Conservation (phyloP, 2,113 vertebrate genomes). For the Paradisaea rubra region DNA sequence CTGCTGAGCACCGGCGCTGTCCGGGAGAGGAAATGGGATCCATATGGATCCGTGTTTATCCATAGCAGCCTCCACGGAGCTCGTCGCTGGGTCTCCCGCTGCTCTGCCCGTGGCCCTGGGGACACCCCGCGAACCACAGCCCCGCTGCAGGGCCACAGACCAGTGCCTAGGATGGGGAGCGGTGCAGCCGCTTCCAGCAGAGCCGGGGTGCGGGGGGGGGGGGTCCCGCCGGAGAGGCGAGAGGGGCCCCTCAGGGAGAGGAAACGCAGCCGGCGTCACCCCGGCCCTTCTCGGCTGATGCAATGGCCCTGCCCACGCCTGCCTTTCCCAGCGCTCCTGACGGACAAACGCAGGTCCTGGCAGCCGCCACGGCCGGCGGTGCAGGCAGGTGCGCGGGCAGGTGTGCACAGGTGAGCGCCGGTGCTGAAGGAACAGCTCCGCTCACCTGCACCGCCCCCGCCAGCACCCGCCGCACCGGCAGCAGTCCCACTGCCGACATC, state of each 20-base stretch:
- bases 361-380: neutral
- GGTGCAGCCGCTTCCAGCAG: neutral
- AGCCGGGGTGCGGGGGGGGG: fast-evolving
- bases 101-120: neutral
- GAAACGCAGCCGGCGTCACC: fast-evolving
- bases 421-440: constrained; percentile 61
- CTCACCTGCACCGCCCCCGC: neutral
- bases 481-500: fast-evolving
- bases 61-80: neutral
- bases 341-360: fast-evolving
- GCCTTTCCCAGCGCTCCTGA: fast-evolving
- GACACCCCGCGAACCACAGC: neutral
- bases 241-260: neutral
- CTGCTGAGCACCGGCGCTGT: neutral
- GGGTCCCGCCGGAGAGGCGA: fast-evolving
- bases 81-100: neutral
- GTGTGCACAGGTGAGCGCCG: neutral
- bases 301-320: neutral
- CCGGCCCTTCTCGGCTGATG: neutral
- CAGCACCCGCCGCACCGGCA: fast-evolving
- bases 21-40: neutral
- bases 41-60: neutral
- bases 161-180: neutral
- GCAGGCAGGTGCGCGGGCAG: neutral
- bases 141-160: fast-evolving